A percentile compares a stretch with the other conserved stretches of the same genome.
Evolutionary conservation across 2,113 vertebrate genomes (phyloP).

Genomic region (Stegastes partitus): DNA sequence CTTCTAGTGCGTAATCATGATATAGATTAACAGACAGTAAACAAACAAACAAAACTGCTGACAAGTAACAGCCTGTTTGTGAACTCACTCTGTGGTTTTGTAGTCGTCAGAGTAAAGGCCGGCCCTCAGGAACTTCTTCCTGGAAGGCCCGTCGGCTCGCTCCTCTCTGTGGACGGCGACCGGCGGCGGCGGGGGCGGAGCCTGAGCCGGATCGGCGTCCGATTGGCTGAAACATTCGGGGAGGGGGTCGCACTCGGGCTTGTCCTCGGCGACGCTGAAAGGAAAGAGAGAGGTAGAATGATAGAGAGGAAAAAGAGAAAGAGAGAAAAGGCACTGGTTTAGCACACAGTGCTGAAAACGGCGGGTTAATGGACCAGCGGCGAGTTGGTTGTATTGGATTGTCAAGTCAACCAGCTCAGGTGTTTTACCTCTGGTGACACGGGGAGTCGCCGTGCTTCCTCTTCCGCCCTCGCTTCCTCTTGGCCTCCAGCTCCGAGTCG

Average conservation of each 20-base stretch:
- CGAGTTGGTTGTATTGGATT: slow-evolving; percentile 72
- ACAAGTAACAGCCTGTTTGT: not conserved
- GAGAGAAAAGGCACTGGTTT: slow-evolving; percentile 84
- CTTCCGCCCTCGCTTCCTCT: slow-evolving; percentile 89
- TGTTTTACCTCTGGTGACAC: slow-evolving; percentile 78
- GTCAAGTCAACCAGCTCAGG: slow-evolving; percentile 71
- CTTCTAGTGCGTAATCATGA: too few species aligned
- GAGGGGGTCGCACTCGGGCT: slow-evolving; percentile 75
- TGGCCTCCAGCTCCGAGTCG: slow-evolving; percentile 89
- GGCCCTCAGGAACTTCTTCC: slow-evolving; percentile 96
- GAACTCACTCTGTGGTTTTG: slow-evolving; percentile 96
- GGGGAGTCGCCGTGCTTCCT: slow-evolving; percentile 86
- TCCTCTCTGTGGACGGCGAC: slow-evolving; percentile 87
- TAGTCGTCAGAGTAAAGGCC: slow-evolving; percentile 98
- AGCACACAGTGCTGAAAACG: slow-evolving; percentile 85
- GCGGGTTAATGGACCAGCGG: slow-evolving; percentile 77
- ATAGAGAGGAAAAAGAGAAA: slow-evolving; percentile 79
- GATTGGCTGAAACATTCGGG: slow-evolving; percentile 82
- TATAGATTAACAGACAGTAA: slow-evolving; percentile 5
- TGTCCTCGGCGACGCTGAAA: slow-evolving; percentile 86
- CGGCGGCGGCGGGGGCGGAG: slow-evolving; percentile 78
- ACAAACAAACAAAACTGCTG: not conserved
- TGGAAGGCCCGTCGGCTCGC: slow-evolving; percentile 87
- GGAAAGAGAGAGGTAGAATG: slow-evolving; percentile 79
- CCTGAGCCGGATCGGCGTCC: slow-evolving; percentile 68